These are phyloP conservation scores for Elysia crispata DNA, from an alignment of 2,888 invertebrate genomes.

Conservation along the genomic window DNA sequence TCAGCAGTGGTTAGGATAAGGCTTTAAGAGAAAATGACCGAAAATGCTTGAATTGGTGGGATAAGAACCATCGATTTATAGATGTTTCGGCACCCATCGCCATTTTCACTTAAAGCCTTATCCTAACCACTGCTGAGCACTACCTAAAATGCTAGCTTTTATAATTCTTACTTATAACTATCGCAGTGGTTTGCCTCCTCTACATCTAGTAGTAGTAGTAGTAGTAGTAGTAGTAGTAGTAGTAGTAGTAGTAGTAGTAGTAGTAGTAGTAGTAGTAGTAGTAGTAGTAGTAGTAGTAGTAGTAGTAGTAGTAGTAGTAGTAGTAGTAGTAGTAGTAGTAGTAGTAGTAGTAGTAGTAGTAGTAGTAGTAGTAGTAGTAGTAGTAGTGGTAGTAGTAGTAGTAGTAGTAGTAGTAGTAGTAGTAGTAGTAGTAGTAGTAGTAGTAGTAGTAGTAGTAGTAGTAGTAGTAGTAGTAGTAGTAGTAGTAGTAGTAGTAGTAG, in stretches of 20 bases:
- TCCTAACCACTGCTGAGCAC: too few species aligned
- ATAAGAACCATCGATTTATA: too few species aligned
- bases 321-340: conserved; percentile 45
- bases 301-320: conserved; percentile 39
- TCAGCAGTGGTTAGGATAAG: too few species aligned
- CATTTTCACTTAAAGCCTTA: too few species aligned
- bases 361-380: conserved; percentile 39
- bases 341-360: conserved; percentile 37
- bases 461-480: conserved; percentile 38
- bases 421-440: conserved; percentile 23
- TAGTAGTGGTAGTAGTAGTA: conserved; percentile 30
- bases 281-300: conserved; percentile 31
- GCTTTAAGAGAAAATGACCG: too few species aligned
- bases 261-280: conserved; percentile 28
- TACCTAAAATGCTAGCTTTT: too few species aligned
- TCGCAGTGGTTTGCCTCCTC: too few species aligned
- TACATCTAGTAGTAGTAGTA: background rate
- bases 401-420: conserved; percentile 10
- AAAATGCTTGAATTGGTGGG: too few species aligned
- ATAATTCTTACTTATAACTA: too few species aligned
- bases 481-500: conserved; percentile 43
- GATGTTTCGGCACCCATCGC: too few species aligned
- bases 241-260: conserved; percentile 27
- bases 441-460: conserved; percentile 18
- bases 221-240: conserved; percentile 15